Base-by-base conservation (phyloP, 2,797 vertebrate species). In the Halcyon badia region DNA sequence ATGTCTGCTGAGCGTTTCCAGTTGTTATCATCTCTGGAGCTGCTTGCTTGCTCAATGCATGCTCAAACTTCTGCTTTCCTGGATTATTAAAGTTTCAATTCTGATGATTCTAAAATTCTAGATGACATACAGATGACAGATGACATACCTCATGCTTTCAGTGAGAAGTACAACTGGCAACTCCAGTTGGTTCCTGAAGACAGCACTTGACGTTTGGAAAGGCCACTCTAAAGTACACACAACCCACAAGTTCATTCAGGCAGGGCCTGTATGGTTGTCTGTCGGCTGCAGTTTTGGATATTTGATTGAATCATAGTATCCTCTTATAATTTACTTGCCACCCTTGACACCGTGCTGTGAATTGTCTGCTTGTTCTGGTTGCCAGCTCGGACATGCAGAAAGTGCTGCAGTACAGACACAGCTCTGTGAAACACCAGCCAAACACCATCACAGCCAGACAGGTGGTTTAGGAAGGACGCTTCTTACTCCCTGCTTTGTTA, bases 201-300 rank as follows among this genome's bases (percentile, higher is more conserved):
- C 16, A 51, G 35, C 1, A 0, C 62, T 60, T 51, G 61, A 24
- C 0, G 1, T 24, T 37, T 1, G 1, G 42, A 48, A 79, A 17
- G 52, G 52, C 52, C 25, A 16, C 25, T 62, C 13, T 26, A 39
- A 48, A 30, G 24, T 41, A 39, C 13, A 9, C 33, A 52, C 18
- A 33, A 46, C 6, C 18, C 28, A 13, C 28, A 33, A 8, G 28
- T 33, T 62, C 9, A 4, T 86, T 71, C 72, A 64, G 61, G 33
- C 33, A 31, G 21, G 31, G 28, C 20, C 52, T 79, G 21, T 58
- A 4, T 54, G 31, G 35, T 41, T 79, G 48, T 61, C 37, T 6
- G 2, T 14, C 6, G 25, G 33, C 12, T 65, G 31, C 20, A n/a
- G 1, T 70, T 54, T 37, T 54, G 24, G n/a, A 10, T 61, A 17